These are phyloP conservation scores for Campylomormyrus tamandua DNA, from an alignment of 2,113 vertebrate genomes.

Conservation along the genomic window DNA sequence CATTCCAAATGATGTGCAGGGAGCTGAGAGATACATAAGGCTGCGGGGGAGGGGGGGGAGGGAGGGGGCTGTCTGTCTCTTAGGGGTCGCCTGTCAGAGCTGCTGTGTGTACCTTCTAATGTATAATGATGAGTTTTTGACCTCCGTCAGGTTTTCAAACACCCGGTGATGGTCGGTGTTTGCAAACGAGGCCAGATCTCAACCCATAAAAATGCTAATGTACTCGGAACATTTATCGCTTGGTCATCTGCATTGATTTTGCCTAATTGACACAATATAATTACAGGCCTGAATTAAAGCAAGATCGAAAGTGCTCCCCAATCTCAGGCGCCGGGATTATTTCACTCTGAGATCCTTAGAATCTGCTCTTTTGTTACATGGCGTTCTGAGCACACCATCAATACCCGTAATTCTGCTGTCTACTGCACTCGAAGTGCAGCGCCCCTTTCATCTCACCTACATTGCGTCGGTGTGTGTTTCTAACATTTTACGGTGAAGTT, in stretches of 20 bases:
- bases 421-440: background rate
- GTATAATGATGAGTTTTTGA: slow-evolving; percentile 10
- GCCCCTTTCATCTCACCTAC: background rate
- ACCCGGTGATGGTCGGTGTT: too few species aligned
- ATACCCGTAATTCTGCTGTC: background rate
- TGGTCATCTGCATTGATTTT: background rate
- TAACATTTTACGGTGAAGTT: background rate
- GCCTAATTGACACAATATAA: slow-evolving; percentile 9
- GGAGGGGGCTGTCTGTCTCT: background rate
- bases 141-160: background rate
- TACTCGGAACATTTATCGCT: background rate
- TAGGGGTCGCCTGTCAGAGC: background rate
- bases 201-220: background rate
- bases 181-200: background rate
- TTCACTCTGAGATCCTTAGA: background rate
- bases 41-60: too few species aligned
- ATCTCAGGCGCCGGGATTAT: background rate
- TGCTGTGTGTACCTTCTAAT: background rate
- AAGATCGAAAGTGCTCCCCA: background rate
- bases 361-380: background rate
- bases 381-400: background rate
- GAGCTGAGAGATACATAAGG: background rate
- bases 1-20: background rate
- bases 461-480: background rate
- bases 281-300: slow-evolving; percentile 10